Evolutionary conservation across 1,140 invertebrate genomes (phyloP), one percentile per base, ranked within the genome.

Genomic region (Parasteatoda tepidariorum): DNA sequence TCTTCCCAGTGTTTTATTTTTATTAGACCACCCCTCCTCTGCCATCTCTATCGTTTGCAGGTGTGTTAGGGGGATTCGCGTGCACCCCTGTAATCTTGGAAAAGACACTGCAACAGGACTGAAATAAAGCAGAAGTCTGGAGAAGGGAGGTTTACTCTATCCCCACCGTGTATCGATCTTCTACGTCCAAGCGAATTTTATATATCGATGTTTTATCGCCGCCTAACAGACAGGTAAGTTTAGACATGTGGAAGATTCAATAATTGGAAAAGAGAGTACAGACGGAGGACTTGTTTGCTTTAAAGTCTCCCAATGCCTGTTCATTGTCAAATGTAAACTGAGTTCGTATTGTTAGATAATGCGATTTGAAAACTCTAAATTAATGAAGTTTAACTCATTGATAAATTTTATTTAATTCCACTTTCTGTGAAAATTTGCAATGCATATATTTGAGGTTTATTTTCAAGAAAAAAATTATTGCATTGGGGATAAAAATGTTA

Each of bases 161-260:
- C n/a, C n/a, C 38, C 38, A 9, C 38, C 38, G 38, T 48, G 9
- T 61, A 75, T 75, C 59, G 73, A 78, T 66, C 59, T 13, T 30
- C 26, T 22, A 5, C 33, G 74, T 62, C 33, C 24, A 54, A 62
- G 38, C 57, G 62, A 55, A 78, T 78, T 78, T 78, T 41, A 62
- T 54, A 54, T 78, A 66, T 78, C 74, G 61, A 54, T 66, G 74
- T 54, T 66, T 78, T 78, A 75, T 75, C 73, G 59, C 30, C 24
- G 55, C 24, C 33, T 41, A 62, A 62, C 73, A 75, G 73, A 62
- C 73, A 61, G n/a, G 24, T 26, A 28, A 57, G 54, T 75, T 38
- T 75, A 22, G 31, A 61, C 55, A 75, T 61, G 30, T 75, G 31
- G 28, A 66, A 61, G 73, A 38, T 61, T n/a, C 55, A 41, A 75